A percentile compares a stretch with the other conserved stretches of the same genome.
Conservation (phyloP, 2,797 vertebrate genomes). For the Malurus splendens region DNA sequence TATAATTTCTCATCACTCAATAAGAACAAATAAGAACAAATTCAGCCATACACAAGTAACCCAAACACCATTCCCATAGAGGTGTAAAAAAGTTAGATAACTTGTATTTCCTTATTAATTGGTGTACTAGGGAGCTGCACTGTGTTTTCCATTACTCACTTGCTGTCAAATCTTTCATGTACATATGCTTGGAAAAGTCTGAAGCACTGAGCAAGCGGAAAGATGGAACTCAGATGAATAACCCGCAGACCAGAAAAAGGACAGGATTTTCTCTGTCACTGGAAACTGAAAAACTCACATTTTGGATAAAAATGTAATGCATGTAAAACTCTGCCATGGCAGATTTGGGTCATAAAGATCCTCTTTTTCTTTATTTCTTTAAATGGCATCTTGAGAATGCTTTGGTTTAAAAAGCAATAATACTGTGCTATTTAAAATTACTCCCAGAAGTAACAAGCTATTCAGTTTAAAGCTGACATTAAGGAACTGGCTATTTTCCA, state of each 20-base stretch:
- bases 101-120: background rate
- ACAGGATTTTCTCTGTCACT: background rate
- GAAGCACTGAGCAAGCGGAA: accelerated
- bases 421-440: background rate
- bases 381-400: background rate
- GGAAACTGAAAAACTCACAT: background rate
- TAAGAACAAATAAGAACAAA: background rate
- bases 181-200: background rate
- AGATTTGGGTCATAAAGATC: background rate
- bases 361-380: background rate
- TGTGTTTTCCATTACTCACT: background rate
- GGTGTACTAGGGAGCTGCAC: background rate
- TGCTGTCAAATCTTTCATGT: background rate
- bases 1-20: background rate
- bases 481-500: background rate
- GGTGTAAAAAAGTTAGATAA: background rate
- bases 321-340: background rate
- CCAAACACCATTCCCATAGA: background rate
- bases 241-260: background rate
- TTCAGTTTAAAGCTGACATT: background rate
- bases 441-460: background rate
- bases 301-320: background rate
- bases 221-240: background rate
- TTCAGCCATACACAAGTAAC: background rate
- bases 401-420: background rate